Percentiles rank a stretch among this genome's conserved stretches.
These are phyloP conservation scores for Musca vetustissima DNA, from an alignment of 1,140 invertebrate genomes.

Conservation along the genomic window DNA sequence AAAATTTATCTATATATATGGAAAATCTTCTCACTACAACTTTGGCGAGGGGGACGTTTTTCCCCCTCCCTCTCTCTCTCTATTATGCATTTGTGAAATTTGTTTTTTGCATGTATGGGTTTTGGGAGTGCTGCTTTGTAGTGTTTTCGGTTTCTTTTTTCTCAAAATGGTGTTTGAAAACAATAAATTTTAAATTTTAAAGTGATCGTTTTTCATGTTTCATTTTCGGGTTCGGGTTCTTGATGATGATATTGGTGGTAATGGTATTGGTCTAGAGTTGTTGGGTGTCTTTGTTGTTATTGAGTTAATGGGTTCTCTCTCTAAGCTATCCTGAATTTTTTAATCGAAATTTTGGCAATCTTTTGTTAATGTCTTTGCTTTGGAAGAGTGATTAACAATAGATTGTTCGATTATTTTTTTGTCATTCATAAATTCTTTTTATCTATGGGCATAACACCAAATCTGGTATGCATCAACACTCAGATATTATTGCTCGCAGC, in stretches of 20 bases:
- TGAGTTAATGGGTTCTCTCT: neutral
- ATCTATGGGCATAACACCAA: constrained; percentile 47
- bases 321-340: neutral
- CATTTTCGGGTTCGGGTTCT: too few relatives aligned
- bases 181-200: constrained; percentile 24
- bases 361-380: constrained; percentile 8
- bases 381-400: constrained; percentile 35
- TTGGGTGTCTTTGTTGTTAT: neutral
- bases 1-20: constrained; percentile 10
- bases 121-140: too few relatives aligned
- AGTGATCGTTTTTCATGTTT: neutral
- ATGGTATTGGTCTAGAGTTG: neutral
- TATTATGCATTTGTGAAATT: too few relatives aligned
- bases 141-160: too few relatives aligned
- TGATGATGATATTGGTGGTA: neutral
- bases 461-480: constrained; percentile 55
- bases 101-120: too few relatives aligned
- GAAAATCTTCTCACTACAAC: too few relatives aligned
- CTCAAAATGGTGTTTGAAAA: too few relatives aligned
- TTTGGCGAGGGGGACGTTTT: neutral
- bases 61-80: too few relatives aligned
- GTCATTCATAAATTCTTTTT: too few relatives aligned
- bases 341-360: neutral
- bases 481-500: constrained; percentile 57
- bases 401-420: constrained; percentile 46